These are phyloP conservation scores for Ceyx erithaca DNA, from an alignment of 2,797 vertebrate genomes.

Conservation along the genomic window DNA sequence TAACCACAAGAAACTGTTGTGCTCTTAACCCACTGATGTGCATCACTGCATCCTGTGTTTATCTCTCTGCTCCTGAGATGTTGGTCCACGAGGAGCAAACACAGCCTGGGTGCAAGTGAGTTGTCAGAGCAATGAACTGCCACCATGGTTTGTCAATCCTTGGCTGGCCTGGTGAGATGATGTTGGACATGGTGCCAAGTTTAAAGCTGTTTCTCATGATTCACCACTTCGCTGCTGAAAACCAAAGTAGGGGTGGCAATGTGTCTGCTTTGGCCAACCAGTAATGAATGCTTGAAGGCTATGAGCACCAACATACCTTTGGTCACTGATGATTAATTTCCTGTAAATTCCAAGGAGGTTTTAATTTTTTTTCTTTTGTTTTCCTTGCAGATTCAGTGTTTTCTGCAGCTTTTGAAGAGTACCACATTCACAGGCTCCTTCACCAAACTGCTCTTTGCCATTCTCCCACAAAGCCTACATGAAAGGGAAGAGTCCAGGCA, in stretches of 20 bases:
- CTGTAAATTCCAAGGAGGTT: background rate
- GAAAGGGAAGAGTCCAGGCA: background rate
- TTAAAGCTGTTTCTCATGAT: background rate
- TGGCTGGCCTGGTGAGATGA: background rate
- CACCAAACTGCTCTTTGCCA: rapidly evolving
- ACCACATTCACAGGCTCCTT: background rate
- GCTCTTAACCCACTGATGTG: background rate
- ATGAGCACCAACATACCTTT: background rate
- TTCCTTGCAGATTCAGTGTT: background rate
- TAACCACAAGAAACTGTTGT: background rate
- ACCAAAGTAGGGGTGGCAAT: background rate
- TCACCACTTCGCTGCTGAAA: background rate
- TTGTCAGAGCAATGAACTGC: background rate
- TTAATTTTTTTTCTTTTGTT: rapidly evolving
- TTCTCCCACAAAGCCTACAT: rapidly evolving
- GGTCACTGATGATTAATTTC: background rate
- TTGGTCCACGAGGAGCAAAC: rapidly evolving
- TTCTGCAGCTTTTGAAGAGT: background rate
- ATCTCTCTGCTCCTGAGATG: rapidly evolving
- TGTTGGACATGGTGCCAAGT: background rate
- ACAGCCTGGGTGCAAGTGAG: background rate
- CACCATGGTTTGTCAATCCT: background rate
- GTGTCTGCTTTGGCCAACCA: background rate
- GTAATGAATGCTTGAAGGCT: background rate
- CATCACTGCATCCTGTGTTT: background rate